Conservation (phyloP, 2,113 vertebrate species). For the Physeter macrocephalus region DNA sequence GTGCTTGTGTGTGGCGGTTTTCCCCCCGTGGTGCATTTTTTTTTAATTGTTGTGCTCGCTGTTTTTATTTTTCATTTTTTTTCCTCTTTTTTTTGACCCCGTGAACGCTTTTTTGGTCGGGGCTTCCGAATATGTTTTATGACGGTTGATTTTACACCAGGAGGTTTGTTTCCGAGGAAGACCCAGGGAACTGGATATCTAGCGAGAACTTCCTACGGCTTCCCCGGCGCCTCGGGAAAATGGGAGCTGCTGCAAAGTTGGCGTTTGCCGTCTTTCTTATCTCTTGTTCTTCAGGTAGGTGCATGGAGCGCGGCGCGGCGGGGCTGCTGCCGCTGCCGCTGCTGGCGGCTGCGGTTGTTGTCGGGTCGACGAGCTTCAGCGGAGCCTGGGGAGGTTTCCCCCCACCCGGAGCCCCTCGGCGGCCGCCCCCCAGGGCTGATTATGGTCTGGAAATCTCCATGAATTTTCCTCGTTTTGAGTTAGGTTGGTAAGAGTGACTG, state of each 20-base stretch:
- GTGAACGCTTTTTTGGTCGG: conserved; percentile 54
- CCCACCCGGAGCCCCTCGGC: not conserved
- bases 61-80: not conserved
- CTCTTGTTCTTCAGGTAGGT: conserved; percentile 99
- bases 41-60: conserved; percentile 57
- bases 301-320: conserved; percentile 41
- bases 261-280: conserved; percentile 98
- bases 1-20: conserved; percentile 71
- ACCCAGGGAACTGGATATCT: conserved; percentile 79
- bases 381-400: not conserved
- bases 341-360: not conserved
- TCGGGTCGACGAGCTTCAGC: conserved; percentile 2
- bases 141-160: conserved; percentile 77
- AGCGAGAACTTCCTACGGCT: conserved; percentile 76
- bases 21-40: conserved; percentile 56
- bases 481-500: conserved; percentile 18
- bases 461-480: conserved; percentile 30
- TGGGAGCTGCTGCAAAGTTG: conserved; percentile 99
- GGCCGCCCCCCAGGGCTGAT: not conserved
- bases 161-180: conserved; percentile 77
- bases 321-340: not conserved
- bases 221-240: conserved; percentile 86
- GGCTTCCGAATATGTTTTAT: conserved; percentile 76
- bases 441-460: conserved; percentile 46
- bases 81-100: not conserved